Evolutionary conservation across 2,888 invertebrate genomes (phyloP).

Genomic region (Dascillus cervinus): DNA sequence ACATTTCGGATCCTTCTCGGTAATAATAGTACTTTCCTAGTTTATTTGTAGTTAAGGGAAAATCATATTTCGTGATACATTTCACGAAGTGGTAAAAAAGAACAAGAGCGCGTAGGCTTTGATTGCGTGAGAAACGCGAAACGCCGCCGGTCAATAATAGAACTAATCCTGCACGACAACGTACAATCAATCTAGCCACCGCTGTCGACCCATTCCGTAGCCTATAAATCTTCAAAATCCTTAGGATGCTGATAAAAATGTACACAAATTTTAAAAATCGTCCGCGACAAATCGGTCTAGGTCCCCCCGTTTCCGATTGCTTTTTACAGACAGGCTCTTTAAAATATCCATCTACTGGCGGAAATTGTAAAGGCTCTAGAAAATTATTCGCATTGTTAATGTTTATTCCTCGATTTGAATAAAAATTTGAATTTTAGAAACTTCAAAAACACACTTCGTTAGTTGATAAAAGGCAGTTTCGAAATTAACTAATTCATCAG

Average conservation of each 20-base stretch:
- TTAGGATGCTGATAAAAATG: conserved; percentile 1
- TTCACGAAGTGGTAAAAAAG: conserved; percentile 30
- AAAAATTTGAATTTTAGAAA: conserved; percentile 12
- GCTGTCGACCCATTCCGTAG: conserved; percentile 21
- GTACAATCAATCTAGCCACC: conserved; percentile 32
- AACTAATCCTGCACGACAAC: conserved; percentile 33
- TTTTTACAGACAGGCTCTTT: too few relatives aligned
- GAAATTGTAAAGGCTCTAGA: too few relatives aligned
- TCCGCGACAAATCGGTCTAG: too few relatives aligned
- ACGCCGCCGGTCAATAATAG: conserved; percentile 28
- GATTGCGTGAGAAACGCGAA: conserved; percentile 30
- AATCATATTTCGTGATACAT: conserved; percentile 34
- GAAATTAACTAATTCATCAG: too few relatives aligned
- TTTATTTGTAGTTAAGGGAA: conserved; percentile 16
- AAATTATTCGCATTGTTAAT: conserved; percentile 15
- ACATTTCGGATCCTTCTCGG: not conserved
- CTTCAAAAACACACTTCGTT: conserved; percentile 11
- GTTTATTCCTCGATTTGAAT: conserved; percentile 13
- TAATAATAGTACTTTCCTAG: not conserved
- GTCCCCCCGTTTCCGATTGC: too few relatives aligned
- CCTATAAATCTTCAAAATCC: conserved; percentile 15
- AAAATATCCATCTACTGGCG: too few relatives aligned
- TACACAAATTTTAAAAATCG: too few relatives aligned
- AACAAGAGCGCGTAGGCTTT: conserved; percentile 22
- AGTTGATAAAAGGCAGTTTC: conserved; percentile 13